Base-by-base conservation (phyloP, 2,113 vertebrate genomes). In the Barbus barbus region DNA sequence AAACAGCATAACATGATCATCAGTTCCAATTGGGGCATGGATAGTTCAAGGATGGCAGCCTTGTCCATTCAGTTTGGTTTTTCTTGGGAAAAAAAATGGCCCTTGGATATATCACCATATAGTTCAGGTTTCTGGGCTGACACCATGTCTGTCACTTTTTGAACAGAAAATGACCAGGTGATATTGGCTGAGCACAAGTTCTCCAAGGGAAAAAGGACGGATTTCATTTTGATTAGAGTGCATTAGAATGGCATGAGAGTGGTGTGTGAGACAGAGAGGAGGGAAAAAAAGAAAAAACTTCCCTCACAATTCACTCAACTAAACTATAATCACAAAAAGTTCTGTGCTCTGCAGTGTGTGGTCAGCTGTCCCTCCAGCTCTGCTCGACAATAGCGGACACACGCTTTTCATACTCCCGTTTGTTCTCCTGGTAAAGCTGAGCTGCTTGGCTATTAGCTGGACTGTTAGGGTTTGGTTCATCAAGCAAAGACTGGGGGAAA, bases 391-490 rank as follows among this genome's bases (percentile, higher is more conserved):
- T 86, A 69, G 88, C 82, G 0, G 84, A 89, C 36, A 89, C 88
- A 60, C 81, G 81, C 73, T 89, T 89, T 81, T 89, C 88, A 36
- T 89, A 89, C 81, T 89, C 88, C 11, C 85, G 81, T 26, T 89
- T 89, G 83, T 89, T 89, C 58, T 89, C 88, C 73, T 87, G 88
- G 83, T 89, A 89, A 20, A 89, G 88, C 36, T 89, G 88, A 7
- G 88, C 88, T 65, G 97, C 97, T 94, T 98, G 98, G 91, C 97
- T 99, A 92, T 99, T 99, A 78, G 98, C 97, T 82, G 97, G 98
- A 83, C 97, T 99, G 95, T 99, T 99, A 5, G 97, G 98, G 85
- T 99, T 99, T 80, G 98, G 88, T 71, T 89, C 84, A 74, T 89
- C 88, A 63, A 89, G 84, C 72, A 89, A 81, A 69, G 88, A 89